Evolutionary conservation across 2,797 vertebrate genomes (phyloP).

Genomic region (Ara ararauna): DNA sequence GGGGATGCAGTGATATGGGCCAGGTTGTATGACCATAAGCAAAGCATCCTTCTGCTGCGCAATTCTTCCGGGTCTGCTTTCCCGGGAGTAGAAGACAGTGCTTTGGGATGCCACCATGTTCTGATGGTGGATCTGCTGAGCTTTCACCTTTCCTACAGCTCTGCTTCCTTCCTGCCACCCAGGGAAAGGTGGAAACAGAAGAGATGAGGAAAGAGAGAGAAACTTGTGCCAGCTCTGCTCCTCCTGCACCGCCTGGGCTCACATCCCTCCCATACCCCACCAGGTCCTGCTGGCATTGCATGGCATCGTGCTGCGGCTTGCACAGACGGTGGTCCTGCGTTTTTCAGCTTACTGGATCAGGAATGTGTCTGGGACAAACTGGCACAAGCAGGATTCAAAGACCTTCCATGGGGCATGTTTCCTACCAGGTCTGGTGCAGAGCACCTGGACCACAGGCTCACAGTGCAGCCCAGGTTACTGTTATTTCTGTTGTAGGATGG

Average conservation of each 20-base stretch:
- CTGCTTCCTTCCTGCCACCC: neutral
- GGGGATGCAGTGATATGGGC: neutral
- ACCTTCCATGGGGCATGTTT: fast-evolving
- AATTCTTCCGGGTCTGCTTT: neutral
- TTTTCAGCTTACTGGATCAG: neutral
- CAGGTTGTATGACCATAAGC: neutral
- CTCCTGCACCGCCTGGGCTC: neutral
- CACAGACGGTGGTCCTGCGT: neutral
- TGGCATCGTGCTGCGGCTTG: fast-evolving
- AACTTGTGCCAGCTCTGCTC: neutral
- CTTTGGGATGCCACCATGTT: neutral
- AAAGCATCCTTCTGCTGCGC: neutral
- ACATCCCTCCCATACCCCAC: neutral
- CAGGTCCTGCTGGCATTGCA: neutral
- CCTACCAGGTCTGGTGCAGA: neutral
- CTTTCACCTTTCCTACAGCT: neutral
- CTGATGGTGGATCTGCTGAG: neutral
- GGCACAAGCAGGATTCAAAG: neutral
- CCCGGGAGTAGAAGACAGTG: neutral
- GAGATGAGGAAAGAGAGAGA: neutral
- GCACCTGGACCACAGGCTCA: fast-evolving
- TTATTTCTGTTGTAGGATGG: neutral
- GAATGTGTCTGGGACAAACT: neutral
- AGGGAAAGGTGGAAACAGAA: neutral
- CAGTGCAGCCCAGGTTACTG: fast-evolving